Percentiles rank a stretch among this genome's conserved stretches.
These are phyloP conservation scores for Subacronicta megacephala DNA, from an alignment of 2,888 invertebrate species.

Conservation along the genomic window DNA sequence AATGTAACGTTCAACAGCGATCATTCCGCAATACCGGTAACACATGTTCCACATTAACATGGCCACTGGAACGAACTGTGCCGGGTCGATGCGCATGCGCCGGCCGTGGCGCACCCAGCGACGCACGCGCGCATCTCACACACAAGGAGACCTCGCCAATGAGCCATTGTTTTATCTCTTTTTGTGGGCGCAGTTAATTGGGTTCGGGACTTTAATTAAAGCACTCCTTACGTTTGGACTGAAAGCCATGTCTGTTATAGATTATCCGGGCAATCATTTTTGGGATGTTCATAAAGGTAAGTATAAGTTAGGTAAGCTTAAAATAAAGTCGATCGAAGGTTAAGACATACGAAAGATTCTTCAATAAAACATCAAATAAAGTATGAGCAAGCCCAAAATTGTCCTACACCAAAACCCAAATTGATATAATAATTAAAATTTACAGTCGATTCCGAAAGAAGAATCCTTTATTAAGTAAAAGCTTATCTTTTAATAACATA, in stretches of 20 bases:
- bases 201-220: constrained; percentile 12
- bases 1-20: constrained; percentile 32
- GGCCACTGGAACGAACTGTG: constrained; percentile 25
- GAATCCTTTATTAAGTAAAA: neutral
- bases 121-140: constrained; percentile 16
- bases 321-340: too few relatives aligned
- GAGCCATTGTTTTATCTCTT: constrained; percentile 30
- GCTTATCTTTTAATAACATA: constrained; percentile 19
- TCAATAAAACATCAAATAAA: too few relatives aligned
- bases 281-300: neutral
- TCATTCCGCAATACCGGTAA: constrained; percentile 38
- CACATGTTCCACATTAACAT: constrained; percentile 46
- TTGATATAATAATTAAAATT: too few relatives aligned
- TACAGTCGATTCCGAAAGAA: too few relatives aligned
- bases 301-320: too few relatives aligned
- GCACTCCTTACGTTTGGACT: neutral
- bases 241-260: neutral
- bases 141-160: constrained; percentile 18
- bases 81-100: constrained; percentile 32
- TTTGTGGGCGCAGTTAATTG: constrained; percentile 18
- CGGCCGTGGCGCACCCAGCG: constrained; percentile 15
- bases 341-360: too few relatives aligned
- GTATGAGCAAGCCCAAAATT: too few relatives aligned
- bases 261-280: neutral
- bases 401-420: too few relatives aligned